Evolutionary conservation across 1,140 invertebrate species (phyloP).

Genomic region (Ganaspis sp.): DNA sequence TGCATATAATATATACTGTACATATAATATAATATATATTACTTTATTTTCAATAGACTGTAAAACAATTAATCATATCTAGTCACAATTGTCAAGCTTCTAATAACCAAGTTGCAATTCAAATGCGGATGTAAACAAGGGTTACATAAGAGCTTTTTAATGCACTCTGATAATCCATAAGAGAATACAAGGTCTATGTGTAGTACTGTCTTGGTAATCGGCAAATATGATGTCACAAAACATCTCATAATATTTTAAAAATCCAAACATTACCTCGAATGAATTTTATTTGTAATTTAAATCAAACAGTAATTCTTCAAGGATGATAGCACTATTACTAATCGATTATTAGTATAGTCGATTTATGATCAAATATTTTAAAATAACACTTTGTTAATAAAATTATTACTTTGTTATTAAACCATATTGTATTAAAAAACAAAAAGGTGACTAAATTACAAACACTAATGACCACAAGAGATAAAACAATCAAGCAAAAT

Average conservation of each 20-base stretch:
- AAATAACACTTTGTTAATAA: no score
- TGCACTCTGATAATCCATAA: conserved; percentile 26
- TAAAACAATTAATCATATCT: background rate
- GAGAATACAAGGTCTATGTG: conserved; percentile 28
- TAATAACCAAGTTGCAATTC: background rate
- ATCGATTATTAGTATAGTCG: no score
- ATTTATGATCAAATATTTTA: no score
- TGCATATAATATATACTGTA: no score
- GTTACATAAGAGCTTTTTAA: conserved; percentile 25
- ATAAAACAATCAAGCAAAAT: no score
- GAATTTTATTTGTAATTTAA: background rate
- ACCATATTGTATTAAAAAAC: no score
- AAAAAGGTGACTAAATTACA: no score
- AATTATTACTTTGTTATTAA: no score
- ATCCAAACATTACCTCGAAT: background rate
- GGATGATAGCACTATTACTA: no score
- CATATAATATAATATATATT: no score
- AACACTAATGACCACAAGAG: no score
- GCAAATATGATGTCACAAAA: conserved; percentile 10
- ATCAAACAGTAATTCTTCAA: background rate
- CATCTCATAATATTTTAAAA: conserved; percentile 3
- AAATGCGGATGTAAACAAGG: conserved; percentile 15
- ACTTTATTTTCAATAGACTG: no score
- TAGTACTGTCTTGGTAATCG: background rate
- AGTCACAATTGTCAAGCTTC: background rate